A percentile compares a stretch with the other conserved stretches of the same genome.
Evolutionary conservation across 1,140 invertebrate genomes (phyloP).

Genomic region (Arctopsyche grandis): DNA sequence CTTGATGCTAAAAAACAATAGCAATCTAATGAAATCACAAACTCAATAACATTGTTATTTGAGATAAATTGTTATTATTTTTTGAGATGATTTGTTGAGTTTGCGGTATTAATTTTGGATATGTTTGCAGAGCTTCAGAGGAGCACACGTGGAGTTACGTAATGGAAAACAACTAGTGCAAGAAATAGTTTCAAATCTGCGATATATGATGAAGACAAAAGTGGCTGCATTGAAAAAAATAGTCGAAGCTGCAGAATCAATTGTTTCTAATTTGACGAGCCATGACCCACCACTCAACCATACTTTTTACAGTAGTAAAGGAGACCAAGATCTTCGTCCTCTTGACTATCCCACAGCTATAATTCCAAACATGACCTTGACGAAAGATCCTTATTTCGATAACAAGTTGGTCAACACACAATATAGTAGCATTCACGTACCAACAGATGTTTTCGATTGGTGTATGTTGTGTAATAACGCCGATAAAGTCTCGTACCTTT

Average conservation of each 20-base stretch:
- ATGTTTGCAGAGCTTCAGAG: conserved; percentile 74
- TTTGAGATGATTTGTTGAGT: too few species aligned
- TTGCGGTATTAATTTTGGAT: background rate
- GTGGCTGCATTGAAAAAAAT: conserved; percentile 86
- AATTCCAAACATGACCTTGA: background rate
- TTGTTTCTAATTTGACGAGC: conserved; percentile 72
- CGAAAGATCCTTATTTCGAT: conserved; percentile 78
- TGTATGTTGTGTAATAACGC: conserved; percentile 65
- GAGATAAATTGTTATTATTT: too few species aligned
- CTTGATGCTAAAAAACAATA: too few species aligned
- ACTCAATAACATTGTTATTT: too few species aligned
- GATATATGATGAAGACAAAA: conserved; percentile 85
- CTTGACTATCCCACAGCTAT: conserved; percentile 52
- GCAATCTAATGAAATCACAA: too few species aligned
- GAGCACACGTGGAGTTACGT: conserved; percentile 73
- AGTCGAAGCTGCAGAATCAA: conserved; percentile 80
- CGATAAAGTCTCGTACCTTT: conserved; percentile 49
- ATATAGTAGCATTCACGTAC: conserved; percentile 92
- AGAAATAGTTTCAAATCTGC: conserved; percentile 81
- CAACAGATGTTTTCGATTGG: conserved; percentile 94
- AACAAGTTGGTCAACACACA: conserved; percentile 83
- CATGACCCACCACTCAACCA: conserved; percentile 72
- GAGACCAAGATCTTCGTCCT: conserved; percentile 67
- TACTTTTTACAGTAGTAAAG: conserved; percentile 79
- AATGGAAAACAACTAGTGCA: conserved; percentile 78